Evolutionary conservation across 2,113 vertebrate genomes (phyloP).

Genomic region (Channa argus): DNA sequence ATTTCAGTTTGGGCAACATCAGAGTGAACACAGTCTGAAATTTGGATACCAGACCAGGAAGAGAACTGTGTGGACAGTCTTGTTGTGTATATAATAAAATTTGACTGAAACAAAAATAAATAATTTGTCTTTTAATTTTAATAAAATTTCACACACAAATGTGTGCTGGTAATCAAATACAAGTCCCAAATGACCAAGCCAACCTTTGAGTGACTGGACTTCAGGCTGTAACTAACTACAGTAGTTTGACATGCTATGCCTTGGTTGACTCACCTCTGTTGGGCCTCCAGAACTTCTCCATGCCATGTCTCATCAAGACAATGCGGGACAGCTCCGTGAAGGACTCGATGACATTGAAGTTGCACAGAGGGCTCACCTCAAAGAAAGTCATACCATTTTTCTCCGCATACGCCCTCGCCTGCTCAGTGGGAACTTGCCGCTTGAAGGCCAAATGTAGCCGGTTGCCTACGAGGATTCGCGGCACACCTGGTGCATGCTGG

Average conservation of each 20-base stretch:
- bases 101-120: slow-evolving; percentile 29
- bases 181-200: too few species aligned
- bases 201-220: too few species aligned
- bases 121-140: too few species aligned
- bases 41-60: too few species aligned
- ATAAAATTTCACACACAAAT: too few species aligned
- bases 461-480: slow-evolving; percentile 97
- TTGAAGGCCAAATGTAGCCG: slow-evolving; percentile 97
- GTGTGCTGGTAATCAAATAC: too few species aligned
- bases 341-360: slow-evolving; percentile 98
- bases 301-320: slow-evolving; percentile 98
- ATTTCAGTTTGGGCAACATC: too few species aligned
- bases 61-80: too few species aligned
- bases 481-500: slow-evolving; percentile 96
- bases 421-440: slow-evolving; percentile 96
- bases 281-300: slow-evolving; percentile 99
- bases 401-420: slow-evolving; percentile 95
- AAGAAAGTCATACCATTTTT: slow-evolving; percentile 99
- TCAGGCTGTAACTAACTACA: too few species aligned
- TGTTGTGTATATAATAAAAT: too few species aligned
- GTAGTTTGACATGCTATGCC: too few species aligned
- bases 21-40: too few species aligned
- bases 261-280: slow-evolving; percentile 89
- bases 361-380: slow-evolving; percentile 97
- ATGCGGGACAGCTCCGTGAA: slow-evolving; percentile 98